Evolutionary conservation across 2,113 vertebrate genomes (phyloP).

Genomic region (Dasyurus viverrinus): DNA sequence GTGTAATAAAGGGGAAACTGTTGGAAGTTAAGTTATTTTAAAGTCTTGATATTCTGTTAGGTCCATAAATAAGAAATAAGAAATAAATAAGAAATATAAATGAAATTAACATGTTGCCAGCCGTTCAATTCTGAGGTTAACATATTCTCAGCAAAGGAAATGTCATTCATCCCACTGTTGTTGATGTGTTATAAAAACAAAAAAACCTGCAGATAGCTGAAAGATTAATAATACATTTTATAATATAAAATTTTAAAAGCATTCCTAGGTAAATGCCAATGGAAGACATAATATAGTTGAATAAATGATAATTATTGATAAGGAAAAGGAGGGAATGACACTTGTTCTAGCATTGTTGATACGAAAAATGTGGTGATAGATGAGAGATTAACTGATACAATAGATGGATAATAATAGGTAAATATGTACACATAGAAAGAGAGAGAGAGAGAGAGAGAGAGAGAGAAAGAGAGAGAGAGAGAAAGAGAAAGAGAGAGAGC

Average conservation of each 20-base stretch:
- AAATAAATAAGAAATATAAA: slow-evolving; percentile 6
- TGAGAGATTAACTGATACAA: neutral
- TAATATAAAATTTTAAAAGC: neutral
- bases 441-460: neutral
- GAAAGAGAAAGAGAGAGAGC: neutral
- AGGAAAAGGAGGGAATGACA: neutral
- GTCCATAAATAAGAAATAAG: slow-evolving; percentile 36
- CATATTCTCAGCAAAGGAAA: slow-evolving; percentile 27
- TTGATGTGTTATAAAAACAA: neutral
- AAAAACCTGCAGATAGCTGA: slow-evolving; percentile 1
- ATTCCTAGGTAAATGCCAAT: slow-evolving; percentile 18
- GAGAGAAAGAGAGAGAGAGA: too few species aligned
- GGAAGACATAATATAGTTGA: neutral
- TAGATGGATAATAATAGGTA: neutral
- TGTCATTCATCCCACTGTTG: slow-evolving; percentile 32
- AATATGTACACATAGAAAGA: neutral
- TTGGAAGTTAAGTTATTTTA: slow-evolving; percentile 16
- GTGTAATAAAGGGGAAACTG: neutral
- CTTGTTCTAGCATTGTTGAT: neutral
- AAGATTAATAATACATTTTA: neutral
- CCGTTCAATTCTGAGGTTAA: neutral
- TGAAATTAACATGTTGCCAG: slow-evolving; percentile 33
- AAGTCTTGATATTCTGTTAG: slow-evolving; percentile 44
- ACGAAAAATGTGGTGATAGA: neutral
- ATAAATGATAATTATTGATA: neutral